Conservation (phyloP, 2,888 invertebrate genomes). For the Capitulum mitella region DNA sequence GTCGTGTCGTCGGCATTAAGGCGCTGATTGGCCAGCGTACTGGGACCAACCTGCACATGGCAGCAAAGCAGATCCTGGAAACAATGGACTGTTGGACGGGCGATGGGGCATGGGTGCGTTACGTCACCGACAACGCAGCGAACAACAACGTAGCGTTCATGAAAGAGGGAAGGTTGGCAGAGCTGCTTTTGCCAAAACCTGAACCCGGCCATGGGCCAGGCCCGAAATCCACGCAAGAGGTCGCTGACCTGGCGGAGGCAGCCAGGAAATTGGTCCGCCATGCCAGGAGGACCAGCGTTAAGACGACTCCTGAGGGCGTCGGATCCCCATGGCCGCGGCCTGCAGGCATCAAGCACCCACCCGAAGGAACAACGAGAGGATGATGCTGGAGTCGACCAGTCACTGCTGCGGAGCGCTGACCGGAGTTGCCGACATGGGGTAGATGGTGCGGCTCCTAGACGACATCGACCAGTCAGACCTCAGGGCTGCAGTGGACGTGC, state of each 20-base stretch:
- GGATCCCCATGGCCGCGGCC: neutral
- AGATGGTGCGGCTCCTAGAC: neutral
- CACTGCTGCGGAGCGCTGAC: neutral
- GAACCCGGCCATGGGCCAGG: neutral
- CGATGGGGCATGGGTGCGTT: neutral
- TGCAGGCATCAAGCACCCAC: neutral
- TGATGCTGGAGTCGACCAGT: neutral
- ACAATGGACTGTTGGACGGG: neutral
- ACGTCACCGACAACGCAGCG: neutral
- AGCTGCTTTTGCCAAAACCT: neutral
- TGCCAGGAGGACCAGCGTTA: neutral
- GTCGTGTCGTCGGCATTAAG: neutral
- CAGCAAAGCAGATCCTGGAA: neutral
- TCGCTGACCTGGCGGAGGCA: neutral
- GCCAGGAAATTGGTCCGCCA: neutral
- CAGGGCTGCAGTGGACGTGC: neutral
- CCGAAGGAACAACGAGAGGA: neutral
- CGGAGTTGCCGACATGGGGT: neutral
- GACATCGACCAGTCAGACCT: neutral
- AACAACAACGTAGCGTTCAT: neutral
- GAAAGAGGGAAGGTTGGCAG: neutral
- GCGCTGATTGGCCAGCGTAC: neutral
- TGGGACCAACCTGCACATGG: neutral
- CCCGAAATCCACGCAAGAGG: neutral
- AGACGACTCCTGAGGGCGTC: neutral